Conservation (phyloP, 53 echinoderm and acorn worm genomes). For the Astropecten irregularis region DNA sequence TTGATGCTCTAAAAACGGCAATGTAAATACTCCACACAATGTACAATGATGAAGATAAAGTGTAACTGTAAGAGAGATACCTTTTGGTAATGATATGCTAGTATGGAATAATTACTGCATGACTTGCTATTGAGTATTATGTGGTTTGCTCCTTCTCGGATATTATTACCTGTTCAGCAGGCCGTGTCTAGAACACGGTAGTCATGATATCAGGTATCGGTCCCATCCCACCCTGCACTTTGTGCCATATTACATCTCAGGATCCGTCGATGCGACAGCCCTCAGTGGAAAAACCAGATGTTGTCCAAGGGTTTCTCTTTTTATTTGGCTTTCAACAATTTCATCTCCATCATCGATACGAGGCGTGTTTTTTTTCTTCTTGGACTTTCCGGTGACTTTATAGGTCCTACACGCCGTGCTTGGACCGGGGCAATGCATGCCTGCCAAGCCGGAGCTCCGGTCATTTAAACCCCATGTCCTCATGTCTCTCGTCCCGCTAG, state of each 20-base stretch:
- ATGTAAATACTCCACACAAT: too few relatives aligned
- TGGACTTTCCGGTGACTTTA: not conserved
- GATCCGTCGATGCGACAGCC: not conserved
- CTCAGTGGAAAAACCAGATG: slow-evolving; percentile 50
- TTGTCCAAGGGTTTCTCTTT: too few relatives aligned
- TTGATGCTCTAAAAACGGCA: too few relatives aligned
- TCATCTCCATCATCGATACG: slow-evolving; percentile 37
- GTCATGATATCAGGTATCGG: slow-evolving; percentile 25
- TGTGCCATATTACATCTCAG: slow-evolving; percentile 39
- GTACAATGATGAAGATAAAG: too few relatives aligned
- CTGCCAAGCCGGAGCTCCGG: too few relatives aligned
- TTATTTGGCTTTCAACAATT: not conserved
- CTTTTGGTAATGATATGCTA: too few relatives aligned
- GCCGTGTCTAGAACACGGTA: slow-evolving; percentile 53
- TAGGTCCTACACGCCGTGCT: too few relatives aligned
- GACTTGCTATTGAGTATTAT: not conserved
- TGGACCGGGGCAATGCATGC: too few relatives aligned
- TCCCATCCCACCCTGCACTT: slow-evolving; percentile 30
- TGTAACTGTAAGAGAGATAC: too few relatives aligned
- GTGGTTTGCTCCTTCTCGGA: not conserved
- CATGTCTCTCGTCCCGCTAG: slow-evolving; percentile 3
- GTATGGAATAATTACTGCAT: not conserved
- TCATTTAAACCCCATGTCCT: not conserved
- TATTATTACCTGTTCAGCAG: slow-evolving; percentile 50
- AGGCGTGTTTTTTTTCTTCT: too few relatives aligned